Percentiles rank a stretch among this genome's conserved stretches.
Evolutionary conservation across 2,888 invertebrate species (phyloP).

Genomic region (Troides helena): DNA sequence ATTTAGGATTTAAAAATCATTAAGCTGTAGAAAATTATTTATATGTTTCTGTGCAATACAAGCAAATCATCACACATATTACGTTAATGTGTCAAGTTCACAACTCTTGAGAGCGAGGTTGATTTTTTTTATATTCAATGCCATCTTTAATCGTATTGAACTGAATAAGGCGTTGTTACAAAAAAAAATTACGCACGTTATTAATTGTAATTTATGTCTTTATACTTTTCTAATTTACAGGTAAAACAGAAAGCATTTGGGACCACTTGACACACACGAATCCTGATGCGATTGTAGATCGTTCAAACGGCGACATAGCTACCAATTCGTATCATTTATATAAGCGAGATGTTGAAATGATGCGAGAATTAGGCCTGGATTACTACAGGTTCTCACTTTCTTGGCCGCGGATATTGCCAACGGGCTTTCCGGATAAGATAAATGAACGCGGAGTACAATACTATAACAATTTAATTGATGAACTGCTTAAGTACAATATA

Average conservation of each 20-base stretch:
- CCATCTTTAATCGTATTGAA: background rate
- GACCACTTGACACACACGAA: constrained; percentile 76
- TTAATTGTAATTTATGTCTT: background rate
- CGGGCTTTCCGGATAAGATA: constrained; percentile 77
- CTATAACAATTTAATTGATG: constrained; percentile 81
- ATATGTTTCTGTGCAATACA: background rate
- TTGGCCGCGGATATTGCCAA: constrained; percentile 80
- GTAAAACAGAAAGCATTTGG: constrained; percentile 82
- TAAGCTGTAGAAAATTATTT: too few species aligned
- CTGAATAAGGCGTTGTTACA: background rate
- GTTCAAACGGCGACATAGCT: constrained; percentile 81
- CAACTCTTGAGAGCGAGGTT: background rate
- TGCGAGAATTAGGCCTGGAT: constrained; percentile 33
- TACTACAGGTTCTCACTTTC: constrained; percentile 81
- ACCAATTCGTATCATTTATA: constrained; percentile 68
- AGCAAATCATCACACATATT: background rate
- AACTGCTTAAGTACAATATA: constrained; percentile 74
- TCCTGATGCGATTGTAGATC: constrained; percentile 70
- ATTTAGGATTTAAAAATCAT: too few species aligned
- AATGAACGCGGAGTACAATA: constrained; percentile 79
- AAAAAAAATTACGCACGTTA: background rate
- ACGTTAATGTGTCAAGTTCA: background rate
- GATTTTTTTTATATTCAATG: constrained; percentile 2
- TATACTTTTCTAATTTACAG: constrained; percentile 42
- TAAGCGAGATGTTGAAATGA: constrained; percentile 38